A percentile compares a stretch with the other conserved stretches of the same genome.
Evolutionary conservation across 53 echinoderm and acorn worm genomes (phyloP).

Genomic region (Patiria pectinifera): DNA sequence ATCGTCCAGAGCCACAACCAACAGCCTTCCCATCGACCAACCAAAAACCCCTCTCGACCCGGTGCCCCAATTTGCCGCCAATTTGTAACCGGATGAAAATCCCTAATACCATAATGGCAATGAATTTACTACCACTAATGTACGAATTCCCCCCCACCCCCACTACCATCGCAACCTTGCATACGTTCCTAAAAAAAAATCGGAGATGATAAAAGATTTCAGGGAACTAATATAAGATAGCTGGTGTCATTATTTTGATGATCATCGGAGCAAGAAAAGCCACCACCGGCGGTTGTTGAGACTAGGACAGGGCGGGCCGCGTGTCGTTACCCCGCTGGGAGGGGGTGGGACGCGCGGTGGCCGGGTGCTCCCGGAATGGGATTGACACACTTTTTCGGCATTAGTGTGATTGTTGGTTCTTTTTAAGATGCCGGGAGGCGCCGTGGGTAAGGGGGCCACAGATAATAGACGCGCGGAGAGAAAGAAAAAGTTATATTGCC

Average conservation of each 20-base stretch:
- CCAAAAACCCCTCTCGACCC: background rate
- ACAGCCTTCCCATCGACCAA: background rate
- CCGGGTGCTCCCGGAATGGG: constrained; percentile 6
- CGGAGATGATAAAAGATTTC: constrained; percentile 6
- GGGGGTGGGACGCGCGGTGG: background rate
- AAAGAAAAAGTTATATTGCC: background rate
- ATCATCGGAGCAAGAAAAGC: background rate
- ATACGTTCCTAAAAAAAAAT: background rate
- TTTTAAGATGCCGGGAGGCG: background rate
- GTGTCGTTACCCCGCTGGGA: constrained; percentile 28
- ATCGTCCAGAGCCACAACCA: background rate
- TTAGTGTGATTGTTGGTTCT: constrained; percentile 3
- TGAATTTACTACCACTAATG: constrained; percentile 20
- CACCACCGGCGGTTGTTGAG: constrained; percentile 34
- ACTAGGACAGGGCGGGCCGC: constrained; percentile 30
- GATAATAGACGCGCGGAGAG: constrained; percentile 20
- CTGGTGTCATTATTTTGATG: constrained; percentile 57
- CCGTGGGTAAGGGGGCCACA: constrained; percentile 4
- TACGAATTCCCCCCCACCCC: background rate
- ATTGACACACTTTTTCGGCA: constrained; percentile 48
- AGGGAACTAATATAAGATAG: background rate
- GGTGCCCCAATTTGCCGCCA: constrained; percentile 53
- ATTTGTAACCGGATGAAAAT: constrained; percentile 59
- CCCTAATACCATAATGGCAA: constrained; percentile 46
- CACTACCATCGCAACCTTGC: background rate